Percentiles rank a stretch among this genome's conserved stretches.
Evolutionary conservation across 2,888 invertebrate species (phyloP).

Genomic region (Andrena haemorrhoa): DNA sequence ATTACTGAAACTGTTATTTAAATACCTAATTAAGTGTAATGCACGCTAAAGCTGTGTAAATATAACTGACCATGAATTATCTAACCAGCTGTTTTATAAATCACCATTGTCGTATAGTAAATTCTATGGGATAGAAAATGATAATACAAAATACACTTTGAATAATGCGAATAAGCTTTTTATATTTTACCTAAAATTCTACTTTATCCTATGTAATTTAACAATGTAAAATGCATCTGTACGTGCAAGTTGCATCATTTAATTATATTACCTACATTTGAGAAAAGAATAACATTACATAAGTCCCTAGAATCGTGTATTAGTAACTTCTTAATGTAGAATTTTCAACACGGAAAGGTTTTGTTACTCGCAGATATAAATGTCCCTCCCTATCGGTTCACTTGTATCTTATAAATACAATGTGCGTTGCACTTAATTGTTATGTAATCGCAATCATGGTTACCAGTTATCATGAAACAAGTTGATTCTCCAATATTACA

Average conservation of each 20-base stretch:
- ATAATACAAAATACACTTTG: conserved; percentile 9
- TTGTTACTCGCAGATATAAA: too few relatives aligned
- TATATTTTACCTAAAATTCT: conserved; percentile 10
- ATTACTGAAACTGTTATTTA: conserved; percentile 23
- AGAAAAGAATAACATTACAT: too few relatives aligned
- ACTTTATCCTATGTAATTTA: background rate
- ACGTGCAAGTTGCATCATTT: background rate
- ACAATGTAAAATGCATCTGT: background rate
- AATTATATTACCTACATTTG: background rate
- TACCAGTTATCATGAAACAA: background rate
- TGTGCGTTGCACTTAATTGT: background rate
- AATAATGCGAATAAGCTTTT: conserved; percentile 16
- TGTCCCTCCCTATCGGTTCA: too few relatives aligned
- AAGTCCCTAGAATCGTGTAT: too few relatives aligned
- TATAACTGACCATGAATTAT: conserved; percentile 20
- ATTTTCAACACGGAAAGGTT: too few relatives aligned
- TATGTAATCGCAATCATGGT: background rate
- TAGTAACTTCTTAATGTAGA: too few relatives aligned
- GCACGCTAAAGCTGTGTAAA: background rate
- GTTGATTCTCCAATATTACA: background rate
- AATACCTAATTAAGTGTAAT: conserved; percentile 12
- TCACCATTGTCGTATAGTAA: conserved; percentile 14
- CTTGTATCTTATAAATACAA: too few relatives aligned
- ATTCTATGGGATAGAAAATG: conserved; percentile 4
- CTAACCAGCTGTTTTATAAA: conserved; percentile 19